Conservation (phyloP, 1,140 invertebrate species). For the Microplitis mediator region DNA sequence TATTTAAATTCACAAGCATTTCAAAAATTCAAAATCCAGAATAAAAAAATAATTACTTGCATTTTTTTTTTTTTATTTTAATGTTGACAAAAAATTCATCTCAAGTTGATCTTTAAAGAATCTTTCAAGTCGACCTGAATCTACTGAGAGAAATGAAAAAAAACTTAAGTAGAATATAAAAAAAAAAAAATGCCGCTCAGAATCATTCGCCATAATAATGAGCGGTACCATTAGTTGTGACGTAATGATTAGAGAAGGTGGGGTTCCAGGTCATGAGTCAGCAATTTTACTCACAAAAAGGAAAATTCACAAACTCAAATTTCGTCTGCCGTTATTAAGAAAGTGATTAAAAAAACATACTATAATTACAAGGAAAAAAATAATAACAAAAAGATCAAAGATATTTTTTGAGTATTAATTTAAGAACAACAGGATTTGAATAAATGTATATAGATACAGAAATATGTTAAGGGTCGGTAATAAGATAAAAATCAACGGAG, state of each 20-base stretch:
- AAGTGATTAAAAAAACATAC: neutral
- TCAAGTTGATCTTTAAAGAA: neutral
- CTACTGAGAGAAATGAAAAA: neutral
- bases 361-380: no score
- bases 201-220: conserved; percentile 16
- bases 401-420: no score
- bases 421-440: no score
- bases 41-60: no score
- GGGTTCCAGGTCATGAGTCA: neutral
- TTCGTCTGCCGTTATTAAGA: neutral
- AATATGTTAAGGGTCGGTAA: neutral
- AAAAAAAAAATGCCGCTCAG: neutral
- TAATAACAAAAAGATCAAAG: no score
- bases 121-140: neutral
- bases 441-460: no score
- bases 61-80: no score
- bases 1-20: no score
- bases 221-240: conserved; percentile 13
- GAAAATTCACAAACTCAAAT: neutral
- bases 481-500: neutral
- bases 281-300: neutral
- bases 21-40: no score
- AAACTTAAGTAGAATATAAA: neutral
- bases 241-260: conserved; percentile 8
- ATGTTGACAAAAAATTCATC: no score